A percentile compares a stretch with the other conserved stretches of the same genome.
phyloP scores from a whole-genome alignment of 2,797 vertebrate species.

The Mormyrops attenuatus region DNA sequence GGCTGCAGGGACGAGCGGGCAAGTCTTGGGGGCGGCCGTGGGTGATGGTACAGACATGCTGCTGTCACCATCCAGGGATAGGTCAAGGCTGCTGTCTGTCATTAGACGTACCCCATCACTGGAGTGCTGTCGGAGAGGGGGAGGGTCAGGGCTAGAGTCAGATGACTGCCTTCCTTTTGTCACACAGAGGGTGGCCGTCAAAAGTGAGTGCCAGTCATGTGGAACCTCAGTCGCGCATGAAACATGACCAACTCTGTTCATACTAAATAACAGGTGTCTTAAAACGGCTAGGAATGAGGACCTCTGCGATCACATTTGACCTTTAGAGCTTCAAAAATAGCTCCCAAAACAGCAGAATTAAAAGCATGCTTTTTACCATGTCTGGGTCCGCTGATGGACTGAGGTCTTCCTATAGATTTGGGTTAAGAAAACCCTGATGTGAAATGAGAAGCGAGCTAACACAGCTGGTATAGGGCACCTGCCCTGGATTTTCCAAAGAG shows the following conservation, averaged over 20 bases:
- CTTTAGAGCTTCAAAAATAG: neutral
- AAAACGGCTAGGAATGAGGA: neutral
- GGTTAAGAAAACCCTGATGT: neutral
- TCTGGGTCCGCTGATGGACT: neutral
- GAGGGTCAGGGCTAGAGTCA: neutral
- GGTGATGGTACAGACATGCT: conserved; percentile 87
- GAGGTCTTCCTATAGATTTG: neutral
- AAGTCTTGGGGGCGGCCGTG: conserved; percentile 68
- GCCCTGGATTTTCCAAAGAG: neutral
- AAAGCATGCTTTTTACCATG: neutral
- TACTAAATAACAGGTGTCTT: neutral
- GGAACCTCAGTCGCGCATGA: neutral
- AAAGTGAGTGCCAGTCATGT: neutral
- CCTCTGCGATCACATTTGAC: neutral
- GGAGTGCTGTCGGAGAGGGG: conserved; percentile 65
- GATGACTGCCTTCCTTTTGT: neutral
- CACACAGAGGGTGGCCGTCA: neutral
- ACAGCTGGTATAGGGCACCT: neutral
- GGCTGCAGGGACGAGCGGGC: conserved; percentile 59
- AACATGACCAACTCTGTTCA: neutral
- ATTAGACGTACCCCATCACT: conserved; percentile 68
- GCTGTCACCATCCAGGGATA: conserved; percentile 84
- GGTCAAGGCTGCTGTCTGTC: conserved; percentile 76
- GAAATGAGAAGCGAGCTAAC: neutral
- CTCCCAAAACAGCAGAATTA: neutral